Evolutionary conservation across 64 coral and sea anemone species (phyloP).

Genomic region (Anthopleura sola): DNA sequence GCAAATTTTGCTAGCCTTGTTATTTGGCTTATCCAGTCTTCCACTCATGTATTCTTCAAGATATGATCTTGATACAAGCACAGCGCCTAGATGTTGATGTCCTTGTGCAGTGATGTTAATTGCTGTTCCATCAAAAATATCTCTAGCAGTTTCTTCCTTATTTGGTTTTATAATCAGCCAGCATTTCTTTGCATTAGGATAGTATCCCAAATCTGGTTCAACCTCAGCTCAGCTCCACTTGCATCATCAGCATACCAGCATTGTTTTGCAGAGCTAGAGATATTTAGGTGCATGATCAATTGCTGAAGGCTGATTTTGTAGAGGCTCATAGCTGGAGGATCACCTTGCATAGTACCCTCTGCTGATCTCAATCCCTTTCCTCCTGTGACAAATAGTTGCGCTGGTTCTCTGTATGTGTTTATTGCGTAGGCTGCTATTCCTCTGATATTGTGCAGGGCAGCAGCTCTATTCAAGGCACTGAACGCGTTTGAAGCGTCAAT

Average conservation of each 20-base stretch:
- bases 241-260: too few species aligned
- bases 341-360: neutral
- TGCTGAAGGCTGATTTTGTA: neutral
- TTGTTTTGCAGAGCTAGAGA: neutral
- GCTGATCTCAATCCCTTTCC: constrained; percentile 1
- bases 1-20: too few species aligned
- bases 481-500: neutral
- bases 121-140: too few species aligned
- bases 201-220: too few species aligned
- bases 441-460: neutral
- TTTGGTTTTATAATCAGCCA: too few species aligned
- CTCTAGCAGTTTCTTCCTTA: neutral
- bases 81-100: neutral
- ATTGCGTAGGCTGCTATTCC: neutral
- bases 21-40: neutral
- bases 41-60: neutral
- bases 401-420: neutral
- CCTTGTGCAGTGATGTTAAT: neutral
- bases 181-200: too few species aligned
- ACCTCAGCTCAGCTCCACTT: too few species aligned
- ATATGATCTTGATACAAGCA: neutral
- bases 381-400: neutral
- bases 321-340: neutral
- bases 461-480: neutral
- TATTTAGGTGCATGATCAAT: neutral